A percentile compares a stretch with the other conserved stretches of the same genome.
Conservation (phyloP, 1,140 invertebrate species). For the Drosophila tristis region DNA sequence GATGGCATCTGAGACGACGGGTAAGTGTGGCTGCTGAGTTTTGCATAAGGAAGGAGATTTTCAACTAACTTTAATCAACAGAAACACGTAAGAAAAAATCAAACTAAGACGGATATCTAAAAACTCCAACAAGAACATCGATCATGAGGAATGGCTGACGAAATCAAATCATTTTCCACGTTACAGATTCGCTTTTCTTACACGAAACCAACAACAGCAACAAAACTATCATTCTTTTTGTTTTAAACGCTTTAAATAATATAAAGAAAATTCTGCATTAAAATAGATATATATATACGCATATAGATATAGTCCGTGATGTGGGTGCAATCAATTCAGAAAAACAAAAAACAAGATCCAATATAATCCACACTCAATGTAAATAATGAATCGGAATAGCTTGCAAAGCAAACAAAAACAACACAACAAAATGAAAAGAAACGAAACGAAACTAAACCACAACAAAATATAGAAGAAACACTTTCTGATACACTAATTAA, state of each 20-base stretch:
- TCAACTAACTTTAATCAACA: background rate
- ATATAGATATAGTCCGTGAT: background rate
- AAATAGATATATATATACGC: too few species aligned
- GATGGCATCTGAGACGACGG: constrained; percentile 31
- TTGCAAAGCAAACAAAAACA: constrained; percentile 31
- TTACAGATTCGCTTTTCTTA: constrained; percentile 38
- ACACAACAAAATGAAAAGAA: constrained; percentile 8
- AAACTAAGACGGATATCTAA: background rate
- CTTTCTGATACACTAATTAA: constrained; percentile 53
- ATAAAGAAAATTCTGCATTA: background rate
- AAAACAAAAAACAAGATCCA: constrained; percentile 17
- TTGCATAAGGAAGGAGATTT: background rate
- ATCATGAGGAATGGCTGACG: background rate
- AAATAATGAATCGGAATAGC: constrained; percentile 23
- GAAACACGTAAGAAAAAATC: constrained; percentile 1
- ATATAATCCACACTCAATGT: constrained; percentile 23
- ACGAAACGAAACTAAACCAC: background rate
- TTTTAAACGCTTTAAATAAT: constrained; percentile 33
- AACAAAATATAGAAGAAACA: constrained; percentile 10
- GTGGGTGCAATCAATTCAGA: constrained; percentile 12
- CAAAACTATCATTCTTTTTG: constrained; percentile 35
- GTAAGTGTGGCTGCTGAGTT: constrained; percentile 12
- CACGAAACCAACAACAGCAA: constrained; percentile 27
- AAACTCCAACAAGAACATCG: background rate
- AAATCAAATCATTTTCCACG: background rate